These are phyloP conservation scores for Pteropus alecto DNA, from an alignment of 2,113 vertebrate genomes.

Conservation along the genomic window DNA sequence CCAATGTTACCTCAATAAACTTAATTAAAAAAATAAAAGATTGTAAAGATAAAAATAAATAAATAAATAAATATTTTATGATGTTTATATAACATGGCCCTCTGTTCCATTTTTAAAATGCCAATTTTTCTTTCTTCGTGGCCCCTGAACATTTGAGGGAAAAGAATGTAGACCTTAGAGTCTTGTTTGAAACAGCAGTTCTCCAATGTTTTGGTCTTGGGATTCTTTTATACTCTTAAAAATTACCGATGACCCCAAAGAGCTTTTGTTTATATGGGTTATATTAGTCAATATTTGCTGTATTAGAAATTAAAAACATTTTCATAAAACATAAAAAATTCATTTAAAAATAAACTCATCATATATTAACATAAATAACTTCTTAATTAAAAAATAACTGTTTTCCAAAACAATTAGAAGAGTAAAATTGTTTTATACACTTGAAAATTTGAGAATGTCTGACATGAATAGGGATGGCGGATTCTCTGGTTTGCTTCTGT, in stretches of 20 bases:
- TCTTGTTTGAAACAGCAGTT: background rate
- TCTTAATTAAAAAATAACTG: slow-evolving; percentile 11
- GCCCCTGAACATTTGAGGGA: background rate
- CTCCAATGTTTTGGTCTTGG: background rate
- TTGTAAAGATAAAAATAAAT: too few species aligned
- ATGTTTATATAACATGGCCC: background rate
- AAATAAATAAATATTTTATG: background rate
- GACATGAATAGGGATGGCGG: background rate
- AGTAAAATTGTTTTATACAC: background rate
- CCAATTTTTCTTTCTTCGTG: background rate
- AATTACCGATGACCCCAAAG: background rate
- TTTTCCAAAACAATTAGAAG: background rate
- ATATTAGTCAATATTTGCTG: background rate
- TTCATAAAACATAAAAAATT: background rate
- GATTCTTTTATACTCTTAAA: background rate
- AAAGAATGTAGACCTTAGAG: background rate
- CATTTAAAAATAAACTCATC: background rate
- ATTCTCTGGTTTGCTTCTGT: background rate
- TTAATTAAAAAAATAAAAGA: too few species aligned
- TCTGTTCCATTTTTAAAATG: background rate
- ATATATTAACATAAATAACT: background rate
- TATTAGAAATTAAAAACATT: background rate
- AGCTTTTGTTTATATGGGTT: background rate
- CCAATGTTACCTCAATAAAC: too few species aligned
- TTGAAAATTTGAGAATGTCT: slow-evolving; percentile 7